A percentile compares a stretch with the other conserved stretches of the same genome.
Evolutionary conservation across 2,888 invertebrate genomes (phyloP).

Genomic region (Calliopum simillimum): DNA sequence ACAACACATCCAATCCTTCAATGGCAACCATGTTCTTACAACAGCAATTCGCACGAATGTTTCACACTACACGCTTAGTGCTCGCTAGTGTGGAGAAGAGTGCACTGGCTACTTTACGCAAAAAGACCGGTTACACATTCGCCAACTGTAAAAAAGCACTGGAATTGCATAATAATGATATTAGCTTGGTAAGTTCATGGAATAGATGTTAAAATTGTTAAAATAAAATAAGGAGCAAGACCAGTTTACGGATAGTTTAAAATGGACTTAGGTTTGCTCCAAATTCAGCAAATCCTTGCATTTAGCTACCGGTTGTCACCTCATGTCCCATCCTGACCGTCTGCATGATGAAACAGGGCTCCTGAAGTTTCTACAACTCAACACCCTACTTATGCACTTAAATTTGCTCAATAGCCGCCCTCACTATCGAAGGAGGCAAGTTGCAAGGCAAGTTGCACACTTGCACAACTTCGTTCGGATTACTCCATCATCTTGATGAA

Average conservation of each 20-base stretch:
- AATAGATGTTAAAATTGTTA: background rate
- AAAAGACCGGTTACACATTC: conserved; percentile 96
- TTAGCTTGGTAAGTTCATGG: conserved; percentile 75
- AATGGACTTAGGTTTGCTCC: no score
- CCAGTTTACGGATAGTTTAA: background rate
- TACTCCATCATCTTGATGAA: no score
- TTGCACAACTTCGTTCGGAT: no score
- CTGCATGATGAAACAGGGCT: no score
- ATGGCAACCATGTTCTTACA: conserved; percentile 49
- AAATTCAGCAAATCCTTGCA: no score
- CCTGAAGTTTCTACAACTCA: no score
- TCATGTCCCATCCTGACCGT: no score
- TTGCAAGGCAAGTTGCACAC: no score
- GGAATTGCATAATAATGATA: conserved; percentile 87
- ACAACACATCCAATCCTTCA: background rate
- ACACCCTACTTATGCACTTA: no score
- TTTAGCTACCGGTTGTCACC: no score
- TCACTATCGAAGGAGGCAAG: no score
- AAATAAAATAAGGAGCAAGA: background rate
- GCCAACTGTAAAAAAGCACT: conserved; percentile 96
- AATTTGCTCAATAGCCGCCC: no score
- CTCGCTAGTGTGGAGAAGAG: conserved; percentile 74
- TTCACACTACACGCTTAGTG: conserved; percentile 71
- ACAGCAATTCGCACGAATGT: conserved; percentile 65
- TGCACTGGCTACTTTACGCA: conserved; percentile 84